Base-by-base conservation (phyloP, 37 sponge, comb jelly and placozoan species). In the Halisarca cf. caerulea region DNA sequence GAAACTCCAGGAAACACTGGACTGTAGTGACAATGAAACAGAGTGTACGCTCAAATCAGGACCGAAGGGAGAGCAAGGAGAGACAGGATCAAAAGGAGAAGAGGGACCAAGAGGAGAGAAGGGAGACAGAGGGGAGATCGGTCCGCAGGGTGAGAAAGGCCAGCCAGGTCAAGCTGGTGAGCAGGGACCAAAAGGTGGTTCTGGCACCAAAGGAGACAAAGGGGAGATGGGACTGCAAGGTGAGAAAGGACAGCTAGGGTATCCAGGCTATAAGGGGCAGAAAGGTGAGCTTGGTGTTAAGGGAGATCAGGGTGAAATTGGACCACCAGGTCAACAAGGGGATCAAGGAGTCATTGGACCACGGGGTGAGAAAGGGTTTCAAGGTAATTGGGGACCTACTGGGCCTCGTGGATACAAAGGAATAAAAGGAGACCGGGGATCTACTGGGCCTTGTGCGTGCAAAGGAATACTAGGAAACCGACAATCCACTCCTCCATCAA, bases 261-360 rank as follows among this genome's bases (percentile, higher is more conserved):
- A 47, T 27, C 6, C 79, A 6, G 79, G 79, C 3, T 78, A 47
- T 54, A 78, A 78, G 30, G 79, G 79, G 40, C 54, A 78, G 54
- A 78, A 78, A 43, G 79, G 79, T 20, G 54, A n/a, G 21, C 11
- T 45, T 42, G 79, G 79, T 28, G 54, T 4, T n/a, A 42, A 21
- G 20, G 79, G 79, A 8, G n/a, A n/a, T n/a, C n/a, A n/a, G n/a
- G 68, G 68, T n/a, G 25, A 21, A 8, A 11, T 66, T n/a, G 68
- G 68, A 21, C 25, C 25, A 21, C 68, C 20, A 20, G 68, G 68
- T 66, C 30, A 8, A n/a, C 30, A 28, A 28, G 68, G 68, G 25
- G 30, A 24, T n/a, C 17, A 66, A 20, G 68, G 68, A 21, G 68
- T 8, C 15, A 11, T 17, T 54, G 57, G 57, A 17, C 57, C 57